phyloP scores from a whole-genome alignment of 2,113 vertebrate genomes.

The Tonatia bakeri region DNA sequence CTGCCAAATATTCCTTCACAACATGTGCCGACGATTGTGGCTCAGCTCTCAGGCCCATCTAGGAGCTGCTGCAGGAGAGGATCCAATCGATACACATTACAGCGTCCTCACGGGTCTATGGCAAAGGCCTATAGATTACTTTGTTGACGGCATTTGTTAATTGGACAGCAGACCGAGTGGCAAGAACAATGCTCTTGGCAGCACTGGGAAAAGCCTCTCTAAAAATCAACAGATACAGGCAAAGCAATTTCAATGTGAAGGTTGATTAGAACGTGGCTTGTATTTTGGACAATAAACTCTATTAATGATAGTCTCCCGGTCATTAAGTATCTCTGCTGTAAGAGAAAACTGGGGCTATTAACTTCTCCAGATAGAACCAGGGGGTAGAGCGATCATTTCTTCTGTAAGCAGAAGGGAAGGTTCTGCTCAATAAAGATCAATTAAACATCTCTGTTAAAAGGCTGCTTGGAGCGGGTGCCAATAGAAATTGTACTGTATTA shows the following conservation, averaged over 20 bases:
- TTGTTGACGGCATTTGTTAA: slow-evolving; percentile 1
- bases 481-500: neutral
- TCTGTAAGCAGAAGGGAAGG: slow-evolving; percentile 80
- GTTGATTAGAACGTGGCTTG: slow-evolving; percentile 70
- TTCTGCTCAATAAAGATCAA: slow-evolving; percentile 83
- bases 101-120: neutral
- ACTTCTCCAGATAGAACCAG: slow-evolving; percentile 72
- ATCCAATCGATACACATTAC: neutral
- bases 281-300: slow-evolving; percentile 79
- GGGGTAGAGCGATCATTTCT: slow-evolving; percentile 72
- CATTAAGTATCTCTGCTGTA: slow-evolving; percentile 73
- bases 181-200: slow-evolving; percentile 18
- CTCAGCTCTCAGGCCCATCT: neutral
- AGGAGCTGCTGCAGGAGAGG: neutral
- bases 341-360: slow-evolving; percentile 78
- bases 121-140: slow-evolving; percentile 14
- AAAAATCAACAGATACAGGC: slow-evolving; percentile 52
- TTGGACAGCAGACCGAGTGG: slow-evolving; percentile 40
- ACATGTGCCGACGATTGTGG: neutral
- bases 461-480: slow-evolving; percentile 50
- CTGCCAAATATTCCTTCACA: neutral
- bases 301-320: slow-evolving; percentile 68
- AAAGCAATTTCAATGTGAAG: slow-evolving; percentile 51
- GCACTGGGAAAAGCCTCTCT: slow-evolving; percentile 27
- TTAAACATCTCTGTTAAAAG: slow-evolving; percentile 79